phyloP scores from a whole-genome alignment of 2,797 vertebrate genomes.

The Enteromius fasciolatus region DNA sequence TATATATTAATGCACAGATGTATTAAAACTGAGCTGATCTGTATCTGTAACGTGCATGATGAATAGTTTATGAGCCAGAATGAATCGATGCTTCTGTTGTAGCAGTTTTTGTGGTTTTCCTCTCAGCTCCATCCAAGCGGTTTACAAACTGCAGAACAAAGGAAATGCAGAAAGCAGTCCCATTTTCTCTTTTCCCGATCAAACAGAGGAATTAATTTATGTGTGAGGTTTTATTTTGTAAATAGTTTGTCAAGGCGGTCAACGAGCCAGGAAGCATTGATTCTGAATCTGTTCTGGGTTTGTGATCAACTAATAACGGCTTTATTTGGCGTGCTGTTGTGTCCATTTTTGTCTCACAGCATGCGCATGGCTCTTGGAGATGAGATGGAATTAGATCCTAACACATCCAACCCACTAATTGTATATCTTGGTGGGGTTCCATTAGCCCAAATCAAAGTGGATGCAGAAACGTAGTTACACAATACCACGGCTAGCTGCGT shows the following conservation, averaged over 20 bases:
- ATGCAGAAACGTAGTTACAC: conserved; percentile 68
- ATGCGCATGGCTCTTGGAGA: conserved; percentile 70
- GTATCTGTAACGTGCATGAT: conserved; percentile 17
- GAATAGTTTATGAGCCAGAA: neutral
- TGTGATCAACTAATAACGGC: conserved; percentile 22
- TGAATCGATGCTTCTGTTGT: neutral
- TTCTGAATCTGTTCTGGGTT: conserved; percentile 19
- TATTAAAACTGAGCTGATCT: conserved; percentile 7
- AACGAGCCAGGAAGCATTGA: neutral
- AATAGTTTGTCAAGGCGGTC: neutral
- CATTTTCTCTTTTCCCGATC: neutral
- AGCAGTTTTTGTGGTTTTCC: conserved; percentile 6
- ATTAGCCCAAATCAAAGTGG: conserved; percentile 79
- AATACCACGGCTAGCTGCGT: conserved; percentile 72
- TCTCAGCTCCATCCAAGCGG: conserved; percentile 14
- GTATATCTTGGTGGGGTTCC: conserved; percentile 77
- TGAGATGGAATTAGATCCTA: conserved; percentile 75
- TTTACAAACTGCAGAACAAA: conserved; percentile 34
- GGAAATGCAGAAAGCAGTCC: neutral
- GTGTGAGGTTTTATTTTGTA: neutral
- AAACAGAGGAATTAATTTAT: neutral
- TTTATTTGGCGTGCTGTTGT: conserved; percentile 63
- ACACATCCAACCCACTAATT: conserved; percentile 72
- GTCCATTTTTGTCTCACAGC: conserved; percentile 65
- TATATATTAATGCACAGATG: neutral